Evolutionary conservation across 2,888 invertebrate species (phyloP), one percentile per base, ranked within the genome.

Genomic region (Agapostemon virescens): DNA sequence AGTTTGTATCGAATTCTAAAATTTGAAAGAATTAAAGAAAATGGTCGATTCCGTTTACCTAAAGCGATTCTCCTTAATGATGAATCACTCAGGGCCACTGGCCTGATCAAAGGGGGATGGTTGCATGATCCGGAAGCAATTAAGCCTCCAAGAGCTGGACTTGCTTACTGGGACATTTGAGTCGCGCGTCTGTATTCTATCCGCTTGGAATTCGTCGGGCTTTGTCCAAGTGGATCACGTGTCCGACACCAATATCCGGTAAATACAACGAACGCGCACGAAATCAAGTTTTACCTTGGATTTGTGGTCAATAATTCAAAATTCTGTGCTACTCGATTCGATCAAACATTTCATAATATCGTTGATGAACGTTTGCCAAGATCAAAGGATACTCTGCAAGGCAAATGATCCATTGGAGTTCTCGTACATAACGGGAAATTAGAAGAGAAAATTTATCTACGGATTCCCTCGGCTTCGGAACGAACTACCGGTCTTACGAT

Each of bases 121-220:
- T 67, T 55, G 38, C 58, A 30, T 49, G 36, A 67, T 58, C 69
- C 68, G 71, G 67, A 66, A 82, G 69, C 72, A 80, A 83, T 84
- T 77, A 80, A 80, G 77, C 83, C 70, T 66, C 70, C 55, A 63
- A 69, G 68, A 52, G 58, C 63, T 55, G 58, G 74, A 74, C 80
- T 83, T 77, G 52, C 70, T 64, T 69, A 64, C 67, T 66, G 61
- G 72, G 58, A 80, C 72, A 69, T 83, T 77, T 83, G 72, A 84
- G 74, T 9, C 26, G 26, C 15, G 45, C 20, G 9, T 20, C 5
- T 23, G 52, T 55, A 26, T 55, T 55, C 26, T 26, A 26, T 55
- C 36, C 38, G 52, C 55, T 40, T n/a, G 82, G 36, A 67, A 76
- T 74, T 69, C 66, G n/a, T 26, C n/a, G 13, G 52, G 20, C 38